Percentiles rank a stretch among this genome's conserved stretches.
These are phyloP conservation scores for Synergus japonicus DNA, from an alignment of 2,888 invertebrate genomes.

Conservation along the genomic window DNA sequence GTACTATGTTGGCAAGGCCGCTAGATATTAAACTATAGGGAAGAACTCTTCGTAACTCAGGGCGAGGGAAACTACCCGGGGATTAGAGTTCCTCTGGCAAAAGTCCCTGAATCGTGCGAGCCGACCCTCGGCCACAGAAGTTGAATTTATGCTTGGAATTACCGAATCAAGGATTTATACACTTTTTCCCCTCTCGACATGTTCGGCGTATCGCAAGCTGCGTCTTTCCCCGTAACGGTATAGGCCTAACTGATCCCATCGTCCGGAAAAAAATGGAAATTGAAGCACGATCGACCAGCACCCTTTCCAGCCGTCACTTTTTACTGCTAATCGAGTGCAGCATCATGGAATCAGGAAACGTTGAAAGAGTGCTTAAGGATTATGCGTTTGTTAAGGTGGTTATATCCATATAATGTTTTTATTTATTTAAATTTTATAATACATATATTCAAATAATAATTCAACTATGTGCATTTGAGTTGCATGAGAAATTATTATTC, in stretches of 20 bases:
- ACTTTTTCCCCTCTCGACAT: slow-evolving; percentile 53
- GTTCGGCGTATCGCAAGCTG: slow-evolving; percentile 46
- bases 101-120: slow-evolving; percentile 72
- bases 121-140: slow-evolving; percentile 69
- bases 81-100: slow-evolving; percentile 74
- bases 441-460: background rate
- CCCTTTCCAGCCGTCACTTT: slow-evolving; percentile 31
- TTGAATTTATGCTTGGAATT: slow-evolving; percentile 75
- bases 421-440: background rate
- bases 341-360: slow-evolving; percentile 4
- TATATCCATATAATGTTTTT: background rate
- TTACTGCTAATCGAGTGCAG: slow-evolving; percentile 24
- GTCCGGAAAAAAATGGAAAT: slow-evolving; percentile 38
- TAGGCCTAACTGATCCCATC: slow-evolving; percentile 39
- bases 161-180: slow-evolving; percentile 74
- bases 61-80: slow-evolving; percentile 62
- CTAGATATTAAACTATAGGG: slow-evolving; percentile 55
- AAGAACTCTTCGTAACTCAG: slow-evolving; percentile 53
- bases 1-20: slow-evolving; percentile 56
- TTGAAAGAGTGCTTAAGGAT: slow-evolving; percentile 1
- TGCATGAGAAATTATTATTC: background rate
- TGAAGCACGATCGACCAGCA: slow-evolving; percentile 52
- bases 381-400: background rate
- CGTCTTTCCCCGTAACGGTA: slow-evolving; percentile 41
- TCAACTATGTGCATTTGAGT: background rate